A percentile compares a stretch with the other conserved stretches of the same genome.
Conservation (phyloP, 2,797 vertebrate genomes). For the Leptatherina wallacei region DNA sequence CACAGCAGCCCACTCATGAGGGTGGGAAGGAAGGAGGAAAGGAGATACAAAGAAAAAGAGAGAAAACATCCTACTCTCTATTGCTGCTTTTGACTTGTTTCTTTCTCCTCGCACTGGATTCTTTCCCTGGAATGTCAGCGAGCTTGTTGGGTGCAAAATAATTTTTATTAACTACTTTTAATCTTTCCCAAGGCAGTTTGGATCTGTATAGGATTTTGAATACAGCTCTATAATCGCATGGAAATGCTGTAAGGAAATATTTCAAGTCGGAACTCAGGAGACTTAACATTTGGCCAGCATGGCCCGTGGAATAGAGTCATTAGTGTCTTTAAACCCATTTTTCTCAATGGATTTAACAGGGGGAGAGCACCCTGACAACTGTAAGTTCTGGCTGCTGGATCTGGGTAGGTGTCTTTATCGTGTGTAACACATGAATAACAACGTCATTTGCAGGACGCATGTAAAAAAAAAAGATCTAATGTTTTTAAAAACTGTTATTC, state of each 20-base stretch:
- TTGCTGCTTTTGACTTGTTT: slow-evolving; percentile 69
- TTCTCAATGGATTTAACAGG: slow-evolving; percentile 77
- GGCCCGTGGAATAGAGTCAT: slow-evolving; percentile 79
- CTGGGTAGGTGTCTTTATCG: slow-evolving; percentile 75
- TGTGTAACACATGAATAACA: not conserved
- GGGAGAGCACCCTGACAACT: slow-evolving; percentile 76
- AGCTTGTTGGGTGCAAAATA: not conserved
- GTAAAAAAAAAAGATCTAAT: not conserved
- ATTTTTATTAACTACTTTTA: not conserved
- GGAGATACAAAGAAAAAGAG: slow-evolving; percentile 53
- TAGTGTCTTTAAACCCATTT: slow-evolving; percentile 76
- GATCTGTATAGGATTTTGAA: slow-evolving; percentile 13
- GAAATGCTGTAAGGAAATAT: slow-evolving; percentile 53
- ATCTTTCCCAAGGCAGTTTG: not conserved
- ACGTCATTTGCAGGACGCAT: not conserved
- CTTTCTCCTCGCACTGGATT: slow-evolving; percentile 45
- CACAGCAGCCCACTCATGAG: slow-evolving; percentile 71
- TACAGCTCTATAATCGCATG: not conserved
- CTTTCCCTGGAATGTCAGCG: slow-evolving; percentile 33
- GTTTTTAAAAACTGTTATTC: not conserved
- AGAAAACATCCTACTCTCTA: slow-evolving; percentile 66
- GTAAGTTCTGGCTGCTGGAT: slow-evolving; percentile 86
- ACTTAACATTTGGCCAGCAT: slow-evolving; percentile 58
- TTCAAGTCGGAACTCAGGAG: slow-evolving; percentile 14
- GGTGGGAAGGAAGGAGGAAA: slow-evolving; percentile 54